phyloP scores from a whole-genome alignment of 2,888 invertebrate species.

The Heliconius erato region DNA sequence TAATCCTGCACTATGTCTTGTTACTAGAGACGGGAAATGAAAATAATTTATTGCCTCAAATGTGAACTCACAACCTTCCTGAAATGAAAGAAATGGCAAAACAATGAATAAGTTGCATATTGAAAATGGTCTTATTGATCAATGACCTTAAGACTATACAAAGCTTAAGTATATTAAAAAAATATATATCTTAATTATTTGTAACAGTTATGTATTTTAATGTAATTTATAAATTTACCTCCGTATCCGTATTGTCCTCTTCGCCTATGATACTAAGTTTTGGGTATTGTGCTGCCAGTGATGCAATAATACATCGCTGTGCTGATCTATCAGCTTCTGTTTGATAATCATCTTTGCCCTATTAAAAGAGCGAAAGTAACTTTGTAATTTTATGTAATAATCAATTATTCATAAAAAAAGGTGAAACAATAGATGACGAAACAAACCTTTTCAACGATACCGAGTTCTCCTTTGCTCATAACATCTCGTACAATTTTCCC shows the following conservation, averaged over 20 bases:
- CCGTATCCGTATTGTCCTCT: slow-evolving; percentile 88
- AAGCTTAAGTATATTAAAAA: too few species aligned
- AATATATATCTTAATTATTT: not conserved
- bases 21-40: not conserved
- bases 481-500: slow-evolving; percentile 96
- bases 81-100: too few species aligned
- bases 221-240: slow-evolving; percentile 4
- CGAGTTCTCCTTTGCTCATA: slow-evolving; percentile 94
- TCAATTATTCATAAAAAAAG: slow-evolving; percentile 8
- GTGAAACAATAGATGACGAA: slow-evolving; percentile 43
- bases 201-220: not conserved
- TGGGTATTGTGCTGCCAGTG: slow-evolving; percentile 94
- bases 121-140: too few species aligned
- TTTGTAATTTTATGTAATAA: slow-evolving; percentile 8
- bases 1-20: not conserved
- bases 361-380: slow-evolving; percentile 39
- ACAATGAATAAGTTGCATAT: too few species aligned
- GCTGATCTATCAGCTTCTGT: slow-evolving; percentile 99
- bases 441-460: slow-evolving; percentile 95
- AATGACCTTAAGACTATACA: too few species aligned
- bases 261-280: slow-evolving; percentile 95
- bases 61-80: too few species aligned
- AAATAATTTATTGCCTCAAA: too few species aligned
- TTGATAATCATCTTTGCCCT: slow-evolving; percentile 97
- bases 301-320: slow-evolving; percentile 96